phyloP scores from a whole-genome alignment of 2,888 invertebrate genomes.

The Ceraclea dissimilis region DNA sequence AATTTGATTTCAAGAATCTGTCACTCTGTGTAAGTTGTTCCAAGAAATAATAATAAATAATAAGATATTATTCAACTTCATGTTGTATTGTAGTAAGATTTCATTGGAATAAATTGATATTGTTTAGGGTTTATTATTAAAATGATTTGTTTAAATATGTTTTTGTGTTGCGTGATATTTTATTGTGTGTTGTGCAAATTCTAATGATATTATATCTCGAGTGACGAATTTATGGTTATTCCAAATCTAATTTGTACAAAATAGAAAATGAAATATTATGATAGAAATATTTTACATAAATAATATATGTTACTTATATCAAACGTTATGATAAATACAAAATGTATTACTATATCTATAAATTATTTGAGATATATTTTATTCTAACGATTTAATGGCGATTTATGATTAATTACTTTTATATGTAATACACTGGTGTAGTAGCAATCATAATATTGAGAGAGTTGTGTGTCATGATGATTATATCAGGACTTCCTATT shows the following conservation, averaged over 20 bases:
- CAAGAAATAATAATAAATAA: background rate
- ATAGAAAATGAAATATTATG: background rate
- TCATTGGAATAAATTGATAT: background rate
- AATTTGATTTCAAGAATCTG: too few species aligned
- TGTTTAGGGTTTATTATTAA: background rate
- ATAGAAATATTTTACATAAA: background rate
- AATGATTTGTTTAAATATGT: background rate
- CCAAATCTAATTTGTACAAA: background rate
- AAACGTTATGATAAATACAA: too few species aligned
- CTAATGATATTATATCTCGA: background rate
- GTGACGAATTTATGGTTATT: background rate
- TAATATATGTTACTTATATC: too few species aligned
- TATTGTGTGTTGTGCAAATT: background rate
- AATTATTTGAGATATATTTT: too few species aligned
- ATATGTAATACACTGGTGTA: too few species aligned
- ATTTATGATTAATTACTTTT: too few species aligned
- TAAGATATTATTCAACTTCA: background rate
- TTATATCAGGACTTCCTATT: too few species aligned
- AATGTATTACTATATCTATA: too few species aligned
- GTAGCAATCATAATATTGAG: too few species aligned
- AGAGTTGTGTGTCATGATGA: too few species aligned
- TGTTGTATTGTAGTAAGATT: background rate
- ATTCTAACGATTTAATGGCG: too few species aligned
- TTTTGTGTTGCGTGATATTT: constrained; percentile 2
- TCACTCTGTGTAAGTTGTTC: background rate